A percentile compares a stretch with the other conserved stretches of the same genome.
Conservation (phyloP, 1,140 invertebrate genomes). For the Cydia pomonella region DNA sequence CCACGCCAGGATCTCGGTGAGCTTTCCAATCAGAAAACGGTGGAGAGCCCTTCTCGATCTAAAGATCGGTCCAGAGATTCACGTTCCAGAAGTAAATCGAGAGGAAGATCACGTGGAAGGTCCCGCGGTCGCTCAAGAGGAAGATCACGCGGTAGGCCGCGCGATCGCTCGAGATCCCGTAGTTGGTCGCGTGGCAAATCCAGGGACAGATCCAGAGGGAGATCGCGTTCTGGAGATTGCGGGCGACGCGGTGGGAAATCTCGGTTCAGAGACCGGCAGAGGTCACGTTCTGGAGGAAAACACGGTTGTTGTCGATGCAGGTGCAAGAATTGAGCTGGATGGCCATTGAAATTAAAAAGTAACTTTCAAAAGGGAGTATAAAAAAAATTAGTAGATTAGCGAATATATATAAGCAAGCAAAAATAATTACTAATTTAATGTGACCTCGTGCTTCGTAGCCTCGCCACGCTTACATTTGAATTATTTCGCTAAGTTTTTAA, state of each 20-base stretch:
- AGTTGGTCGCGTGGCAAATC: neutral
- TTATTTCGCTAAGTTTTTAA: no score
- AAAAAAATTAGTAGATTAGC: no score
- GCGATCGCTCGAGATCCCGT: neutral
- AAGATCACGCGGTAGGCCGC: neutral
- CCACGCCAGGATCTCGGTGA: neutral
- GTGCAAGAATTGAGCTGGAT: conserved; percentile 8
- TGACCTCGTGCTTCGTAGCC: no score
- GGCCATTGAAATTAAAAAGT: no score
- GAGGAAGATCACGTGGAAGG: conserved; percentile 18
- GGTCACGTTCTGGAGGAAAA: neutral
- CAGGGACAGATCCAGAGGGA: neutral
- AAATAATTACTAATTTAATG: no score
- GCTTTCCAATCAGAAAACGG: neutral
- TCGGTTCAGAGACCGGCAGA: neutral
- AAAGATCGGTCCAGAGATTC: conserved; percentile 16
- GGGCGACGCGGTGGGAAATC: neutral
- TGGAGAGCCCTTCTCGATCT: neutral
- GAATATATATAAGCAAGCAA: no score
- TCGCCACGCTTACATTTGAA: no score
- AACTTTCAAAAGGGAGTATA: no score
- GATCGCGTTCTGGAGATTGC: neutral
- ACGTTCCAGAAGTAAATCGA: neutral
- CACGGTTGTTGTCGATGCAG: neutral
- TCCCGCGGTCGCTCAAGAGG: conserved; percentile 12